Conservation (phyloP, 2,888 invertebrate genomes). For the Doris montereyensis region DNA sequence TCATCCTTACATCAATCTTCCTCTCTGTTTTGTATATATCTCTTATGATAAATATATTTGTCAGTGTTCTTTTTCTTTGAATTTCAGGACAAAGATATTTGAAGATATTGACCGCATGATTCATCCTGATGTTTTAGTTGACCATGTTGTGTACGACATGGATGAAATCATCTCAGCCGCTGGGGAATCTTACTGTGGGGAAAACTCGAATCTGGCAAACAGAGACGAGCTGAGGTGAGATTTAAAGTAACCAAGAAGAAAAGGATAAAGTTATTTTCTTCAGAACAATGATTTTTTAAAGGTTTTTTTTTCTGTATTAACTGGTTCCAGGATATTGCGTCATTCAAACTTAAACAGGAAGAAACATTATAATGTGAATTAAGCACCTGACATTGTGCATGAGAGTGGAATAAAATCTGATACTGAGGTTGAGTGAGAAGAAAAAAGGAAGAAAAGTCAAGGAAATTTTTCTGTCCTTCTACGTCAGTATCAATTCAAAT, state of each 20-base stretch:
- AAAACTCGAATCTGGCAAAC: constrained; percentile 59
- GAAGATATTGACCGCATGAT: constrained; percentile 81
- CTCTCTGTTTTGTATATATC: too few relatives aligned
- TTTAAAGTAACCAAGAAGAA: too few relatives aligned
- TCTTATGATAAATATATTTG: not conserved
- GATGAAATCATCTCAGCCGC: constrained; percentile 75
- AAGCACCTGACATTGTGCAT: too few relatives aligned
- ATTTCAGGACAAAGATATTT: constrained; percentile 72
- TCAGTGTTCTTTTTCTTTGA: not conserved
- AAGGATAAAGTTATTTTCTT: not conserved
- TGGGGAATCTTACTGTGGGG: constrained; percentile 49
- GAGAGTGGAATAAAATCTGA: too few relatives aligned
- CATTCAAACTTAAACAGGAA: too few relatives aligned
- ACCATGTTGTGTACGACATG: constrained; percentile 82
- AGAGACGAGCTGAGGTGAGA: constrained; percentile 65
- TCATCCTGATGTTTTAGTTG: constrained; percentile 76
- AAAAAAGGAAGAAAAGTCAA: too few relatives aligned
- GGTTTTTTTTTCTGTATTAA: too few relatives aligned
- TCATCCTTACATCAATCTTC: too few relatives aligned
- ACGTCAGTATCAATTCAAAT: too few relatives aligned
- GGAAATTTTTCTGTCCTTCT: too few relatives aligned
- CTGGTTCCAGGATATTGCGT: too few relatives aligned
- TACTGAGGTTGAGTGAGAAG: too few relatives aligned
- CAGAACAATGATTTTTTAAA: not conserved
- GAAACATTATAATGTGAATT: not conserved